These are phyloP conservation scores for Philonicus albiceps DNA, from an alignment of 2,888 invertebrate genomes.

Conservation along the genomic window DNA sequence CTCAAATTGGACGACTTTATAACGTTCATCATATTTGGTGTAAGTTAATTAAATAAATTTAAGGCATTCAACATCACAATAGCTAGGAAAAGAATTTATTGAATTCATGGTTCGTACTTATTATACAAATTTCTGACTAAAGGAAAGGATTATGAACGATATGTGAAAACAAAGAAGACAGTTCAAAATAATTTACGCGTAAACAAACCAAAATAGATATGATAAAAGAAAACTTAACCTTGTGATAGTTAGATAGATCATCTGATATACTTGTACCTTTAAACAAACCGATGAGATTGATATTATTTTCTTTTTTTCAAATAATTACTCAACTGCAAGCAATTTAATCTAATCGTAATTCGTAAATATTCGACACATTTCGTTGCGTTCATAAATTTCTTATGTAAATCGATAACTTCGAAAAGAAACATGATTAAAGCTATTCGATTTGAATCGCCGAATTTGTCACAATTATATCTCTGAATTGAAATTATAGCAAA, in stretches of 20 bases:
- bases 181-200: not conserved
- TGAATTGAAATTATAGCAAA: too few relatives aligned
- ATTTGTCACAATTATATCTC: too few relatives aligned
- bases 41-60: too few relatives aligned
- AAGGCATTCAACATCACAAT: too few relatives aligned
- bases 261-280: not conserved
- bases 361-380: not conserved
- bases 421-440: too few relatives aligned
- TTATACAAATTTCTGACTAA: not conserved
- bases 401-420: too few relatives aligned
- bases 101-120: not conserved
- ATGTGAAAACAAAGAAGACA: not conserved
- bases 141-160: not conserved
- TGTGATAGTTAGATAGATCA: not conserved
- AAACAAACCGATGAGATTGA: not conserved
- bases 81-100: too few relatives aligned
- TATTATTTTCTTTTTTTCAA: not conserved
- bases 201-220: not conserved
- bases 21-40: conserved; percentile 99
- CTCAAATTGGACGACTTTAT: conserved; percentile 95
- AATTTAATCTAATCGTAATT: not conserved
- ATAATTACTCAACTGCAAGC: not conserved
- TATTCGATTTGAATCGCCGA: too few relatives aligned
- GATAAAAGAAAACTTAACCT: not conserved
- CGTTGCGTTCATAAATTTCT: not conserved